Evolutionary conservation across 2,113 vertebrate species (phyloP).

Genomic region (Nycticebus coucang): DNA sequence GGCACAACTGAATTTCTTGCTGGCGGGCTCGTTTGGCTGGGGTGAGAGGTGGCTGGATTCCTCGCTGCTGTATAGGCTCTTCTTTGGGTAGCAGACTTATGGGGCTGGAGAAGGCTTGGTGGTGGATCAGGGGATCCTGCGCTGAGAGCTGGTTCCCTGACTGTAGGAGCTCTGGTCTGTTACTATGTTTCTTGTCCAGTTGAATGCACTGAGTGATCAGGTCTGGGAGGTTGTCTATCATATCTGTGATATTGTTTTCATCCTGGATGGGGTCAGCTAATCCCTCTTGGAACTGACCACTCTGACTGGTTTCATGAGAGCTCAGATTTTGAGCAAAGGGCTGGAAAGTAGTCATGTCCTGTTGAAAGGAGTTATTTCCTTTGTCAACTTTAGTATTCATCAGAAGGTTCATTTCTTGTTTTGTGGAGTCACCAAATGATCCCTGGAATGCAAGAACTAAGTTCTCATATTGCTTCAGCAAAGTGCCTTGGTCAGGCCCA

Average conservation of each 20-base stretch:
- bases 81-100: background rate
- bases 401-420: constrained; percentile 38
- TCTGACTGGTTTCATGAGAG: constrained; percentile 22
- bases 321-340: constrained; percentile 46
- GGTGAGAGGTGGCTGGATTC: constrained; percentile 48
- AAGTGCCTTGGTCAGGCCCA: background rate
- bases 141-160: background rate
- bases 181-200: constrained; percentile 54
- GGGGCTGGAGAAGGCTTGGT: background rate
- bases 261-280: background rate
- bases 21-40: constrained; percentile 60
- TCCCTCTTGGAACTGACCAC: background rate
- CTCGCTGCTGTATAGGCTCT: background rate
- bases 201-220: constrained; percentile 71
- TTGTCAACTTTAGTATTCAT: background rate
- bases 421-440: background rate
- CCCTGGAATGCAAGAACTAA: constrained; percentile 51
- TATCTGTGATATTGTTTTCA: constrained; percentile 43
- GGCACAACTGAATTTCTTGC: constrained; percentile 61
- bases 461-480: constrained; percentile 54
- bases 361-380: background rate
- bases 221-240: constrained; percentile 59
- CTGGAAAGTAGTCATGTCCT: background rate
- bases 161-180: constrained; percentile 62
- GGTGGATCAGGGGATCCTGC: background rate